A percentile compares a stretch with the other conserved stretches of the same genome.
Conservation (phyloP, 2,888 invertebrate species). For the Leucophora obtusa region DNA sequence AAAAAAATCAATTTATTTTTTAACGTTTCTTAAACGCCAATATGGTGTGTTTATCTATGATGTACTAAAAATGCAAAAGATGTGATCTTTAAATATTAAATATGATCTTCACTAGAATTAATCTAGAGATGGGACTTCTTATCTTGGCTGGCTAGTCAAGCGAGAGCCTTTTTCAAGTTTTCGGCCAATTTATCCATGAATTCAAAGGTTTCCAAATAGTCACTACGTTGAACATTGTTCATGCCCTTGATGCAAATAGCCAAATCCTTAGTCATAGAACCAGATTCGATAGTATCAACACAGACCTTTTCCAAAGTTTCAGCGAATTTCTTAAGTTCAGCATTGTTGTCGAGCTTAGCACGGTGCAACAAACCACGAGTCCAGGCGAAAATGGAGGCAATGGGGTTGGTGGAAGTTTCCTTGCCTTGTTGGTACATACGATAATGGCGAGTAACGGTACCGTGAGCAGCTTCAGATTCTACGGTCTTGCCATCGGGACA, state of each 20-base stretch:
- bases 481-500: constrained; percentile 99
- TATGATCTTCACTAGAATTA: constrained; percentile 21
- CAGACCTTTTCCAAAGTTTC: constrained; percentile 93
- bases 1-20: constrained; percentile 47
- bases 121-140: constrained; percentile 58
- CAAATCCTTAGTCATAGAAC: constrained; percentile 98
- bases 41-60: constrained; percentile 30
- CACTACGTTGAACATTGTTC: constrained; percentile 84
- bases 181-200: constrained; percentile 97
- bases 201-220: constrained; percentile 98
- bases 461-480: constrained; percentile 99
- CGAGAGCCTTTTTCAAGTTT: constrained; percentile 82
- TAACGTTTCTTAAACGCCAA: constrained; percentile 43
- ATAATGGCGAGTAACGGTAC: constrained; percentile 96
- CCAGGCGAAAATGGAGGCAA: constrained; percentile 99
- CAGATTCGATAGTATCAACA: constrained; percentile 95
- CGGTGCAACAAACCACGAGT: constrained; percentile 95
- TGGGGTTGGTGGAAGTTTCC: constrained; percentile 99
- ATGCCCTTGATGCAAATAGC: constrained; percentile 98
- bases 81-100: constrained; percentile 22
- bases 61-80: constrained; percentile 40
- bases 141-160: constrained; percentile 67
- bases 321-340: constrained; percentile 87
- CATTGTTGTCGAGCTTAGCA: constrained; percentile 94
- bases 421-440: constrained; percentile 94